Percentiles rank a stretch among this genome's conserved stretches.
Conservation (phyloP, 2,888 invertebrate genomes). For the Zelleria hepariella region DNA sequence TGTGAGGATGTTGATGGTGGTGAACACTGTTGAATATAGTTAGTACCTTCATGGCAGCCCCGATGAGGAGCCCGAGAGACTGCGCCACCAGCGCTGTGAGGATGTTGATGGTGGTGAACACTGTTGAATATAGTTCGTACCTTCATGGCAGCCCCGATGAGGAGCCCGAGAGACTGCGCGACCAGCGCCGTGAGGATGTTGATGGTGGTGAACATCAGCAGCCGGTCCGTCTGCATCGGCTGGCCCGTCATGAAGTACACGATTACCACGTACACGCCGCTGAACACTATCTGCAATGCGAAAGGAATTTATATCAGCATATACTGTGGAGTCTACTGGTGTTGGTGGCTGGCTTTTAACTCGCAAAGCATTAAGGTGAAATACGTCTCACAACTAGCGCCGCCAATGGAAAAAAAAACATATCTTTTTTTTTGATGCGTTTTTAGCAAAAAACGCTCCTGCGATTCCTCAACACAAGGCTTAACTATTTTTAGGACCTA, state of each 20-base stretch:
- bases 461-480: too few species aligned
- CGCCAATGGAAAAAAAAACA: too few species aligned
- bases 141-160: constrained; percentile 94
- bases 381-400: too few species aligned
- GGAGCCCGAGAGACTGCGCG: constrained; percentile 91
- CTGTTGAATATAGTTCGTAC: too few species aligned
- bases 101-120: constrained; percentile 82
- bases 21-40: too few species aligned
- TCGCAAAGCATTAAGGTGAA: not conserved
- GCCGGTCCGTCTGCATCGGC: constrained; percentile 88
- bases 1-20: constrained; percentile 82
- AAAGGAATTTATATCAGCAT: constrained; percentile 6
- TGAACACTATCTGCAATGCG: constrained; percentile 82
- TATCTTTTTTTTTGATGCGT: too few species aligned
- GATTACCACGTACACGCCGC: constrained; percentile 88
- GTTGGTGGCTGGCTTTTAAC: too few species aligned
- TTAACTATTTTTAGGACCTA: too few species aligned
- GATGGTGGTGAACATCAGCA: constrained; percentile 82
- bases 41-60: constrained; percentile 93
- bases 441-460: too few species aligned
- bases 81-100: constrained; percentile 93
- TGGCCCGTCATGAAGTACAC: constrained; percentile 97
- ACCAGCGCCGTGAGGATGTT: constrained; percentile 89
- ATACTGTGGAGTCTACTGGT: too few species aligned
- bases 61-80: constrained; percentile 91